Conservation (phyloP, 1,140 invertebrate species). For the Harlomillsia oculata region DNA sequence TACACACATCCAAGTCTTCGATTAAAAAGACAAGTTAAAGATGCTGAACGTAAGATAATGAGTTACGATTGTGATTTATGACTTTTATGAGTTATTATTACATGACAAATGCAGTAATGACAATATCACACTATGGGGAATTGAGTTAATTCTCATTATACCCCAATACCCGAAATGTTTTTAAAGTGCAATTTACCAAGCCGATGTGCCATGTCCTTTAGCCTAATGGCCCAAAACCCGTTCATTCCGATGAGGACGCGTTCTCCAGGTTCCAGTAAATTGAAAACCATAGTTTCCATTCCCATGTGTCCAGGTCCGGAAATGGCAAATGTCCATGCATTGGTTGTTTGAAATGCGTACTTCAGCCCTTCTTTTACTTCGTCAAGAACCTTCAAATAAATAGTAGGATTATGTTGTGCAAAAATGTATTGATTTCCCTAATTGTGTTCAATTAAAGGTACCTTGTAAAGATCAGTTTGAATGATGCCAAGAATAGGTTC, state of each 20-base stretch:
- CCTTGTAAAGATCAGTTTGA: conserved; percentile 59
- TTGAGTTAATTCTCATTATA: too few relatives aligned
- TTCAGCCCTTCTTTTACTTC: conserved; percentile 70
- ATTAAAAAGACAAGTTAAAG: too few relatives aligned
- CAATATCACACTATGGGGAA: background rate
- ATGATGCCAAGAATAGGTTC: conserved; percentile 59
- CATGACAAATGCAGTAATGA: background rate
- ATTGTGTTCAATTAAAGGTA: conserved; percentile 37
- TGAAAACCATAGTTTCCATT: conserved; percentile 70
- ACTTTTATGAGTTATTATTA: background rate
- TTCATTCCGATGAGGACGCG: conserved; percentile 59
- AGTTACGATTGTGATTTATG: too few relatives aligned
- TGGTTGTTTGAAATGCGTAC: conserved; percentile 75
- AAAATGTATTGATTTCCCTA: too few relatives aligned
- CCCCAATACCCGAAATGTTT: too few relatives aligned
- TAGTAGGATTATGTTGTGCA: background rate
- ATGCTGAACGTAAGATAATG: too few relatives aligned
- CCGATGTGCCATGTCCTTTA: conserved; percentile 57
- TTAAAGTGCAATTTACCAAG: conserved; percentile 46
- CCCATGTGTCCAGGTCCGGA: conserved; percentile 69
- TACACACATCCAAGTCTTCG: conserved; percentile 39
- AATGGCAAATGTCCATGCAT: conserved; percentile 63
- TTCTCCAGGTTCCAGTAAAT: conserved; percentile 66
- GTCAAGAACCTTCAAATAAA: conserved; percentile 59
- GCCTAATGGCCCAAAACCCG: conserved; percentile 72